Percentiles rank a stretch among this genome's conserved stretches.
Evolutionary conservation across 2,797 vertebrate genomes (phyloP).

Genomic region (Galaxias olidus): DNA sequence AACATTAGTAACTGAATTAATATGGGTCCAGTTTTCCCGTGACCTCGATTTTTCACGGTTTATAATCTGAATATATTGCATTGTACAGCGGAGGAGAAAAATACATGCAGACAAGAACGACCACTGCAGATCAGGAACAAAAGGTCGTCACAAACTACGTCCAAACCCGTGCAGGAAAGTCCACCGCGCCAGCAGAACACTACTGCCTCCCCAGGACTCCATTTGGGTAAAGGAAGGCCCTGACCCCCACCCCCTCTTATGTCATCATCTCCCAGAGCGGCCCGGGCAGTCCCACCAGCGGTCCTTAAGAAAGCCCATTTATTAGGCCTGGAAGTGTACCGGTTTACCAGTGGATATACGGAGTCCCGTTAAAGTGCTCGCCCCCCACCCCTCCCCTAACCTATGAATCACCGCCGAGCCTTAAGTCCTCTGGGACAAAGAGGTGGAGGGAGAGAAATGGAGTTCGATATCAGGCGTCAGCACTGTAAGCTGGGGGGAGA

Average conservation of each 20-base stretch:
- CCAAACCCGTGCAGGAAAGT: neutral
- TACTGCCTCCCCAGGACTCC: slow-evolving; percentile 55
- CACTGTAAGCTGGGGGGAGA: slow-evolving; percentile 20
- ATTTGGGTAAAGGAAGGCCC: slow-evolving; percentile 74
- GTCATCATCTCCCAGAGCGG: slow-evolving; percentile 54
- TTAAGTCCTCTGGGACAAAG: slow-evolving; percentile 48
- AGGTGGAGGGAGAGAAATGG: slow-evolving; percentile 53
- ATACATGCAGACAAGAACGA: neutral
- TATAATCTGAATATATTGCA: too few relatives aligned
- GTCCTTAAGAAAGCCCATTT: slow-evolving; percentile 64
- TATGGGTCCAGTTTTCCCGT: too few relatives aligned
- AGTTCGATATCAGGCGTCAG: slow-evolving; percentile 21
- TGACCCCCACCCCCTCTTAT: slow-evolving; percentile 59
- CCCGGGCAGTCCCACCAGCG: slow-evolving; percentile 53
- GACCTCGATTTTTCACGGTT: too few relatives aligned
- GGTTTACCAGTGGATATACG: slow-evolving; percentile 21
- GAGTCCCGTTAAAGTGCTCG: slow-evolving; percentile 56
- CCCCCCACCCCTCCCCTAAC: slow-evolving; percentile 38
- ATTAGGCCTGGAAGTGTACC: slow-evolving; percentile 48
- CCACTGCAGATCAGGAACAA: slow-evolving; percentile 4
- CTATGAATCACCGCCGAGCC: slow-evolving; percentile 66
- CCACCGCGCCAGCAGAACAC: slow-evolving; percentile 13
- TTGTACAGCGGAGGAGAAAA: too few relatives aligned
- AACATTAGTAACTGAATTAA: too few relatives aligned
- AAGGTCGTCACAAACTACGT: too few relatives aligned